These are phyloP conservation scores for Pseudomyrmex concolor DNA, from an alignment of 1,140 invertebrate species.

Conservation along the genomic window DNA sequence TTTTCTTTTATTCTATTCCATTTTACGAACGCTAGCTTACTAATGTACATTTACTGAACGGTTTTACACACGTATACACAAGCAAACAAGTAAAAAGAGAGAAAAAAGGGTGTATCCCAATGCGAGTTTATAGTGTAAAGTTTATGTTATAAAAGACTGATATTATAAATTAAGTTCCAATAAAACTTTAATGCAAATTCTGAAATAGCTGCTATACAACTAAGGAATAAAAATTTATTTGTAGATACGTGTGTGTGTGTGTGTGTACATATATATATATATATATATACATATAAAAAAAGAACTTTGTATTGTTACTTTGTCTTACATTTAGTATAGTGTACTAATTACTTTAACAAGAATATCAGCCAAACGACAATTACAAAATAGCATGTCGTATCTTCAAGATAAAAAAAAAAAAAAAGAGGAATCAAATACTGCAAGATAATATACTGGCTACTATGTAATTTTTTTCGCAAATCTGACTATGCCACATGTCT, in stretches of 20 bases:
- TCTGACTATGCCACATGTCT: conserved; percentile 65
- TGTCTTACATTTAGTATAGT: conserved; percentile 39
- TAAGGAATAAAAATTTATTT: conserved; percentile 34
- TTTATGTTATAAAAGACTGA: conserved; percentile 10
- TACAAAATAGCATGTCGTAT: conserved; percentile 38
- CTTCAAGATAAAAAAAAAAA: conserved; percentile 53
- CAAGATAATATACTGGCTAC: conserved; percentile 40
- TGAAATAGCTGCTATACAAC: neutral
- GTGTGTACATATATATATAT: neutral
- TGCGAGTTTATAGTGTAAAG: too few relatives aligned
- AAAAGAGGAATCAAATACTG: conserved; percentile 27
- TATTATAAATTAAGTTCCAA: conserved; percentile 3
- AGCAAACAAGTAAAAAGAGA: neutral
- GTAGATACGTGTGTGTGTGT: conserved; percentile 11
- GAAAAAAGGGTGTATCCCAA: too few relatives aligned
- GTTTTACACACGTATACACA: conserved; percentile 15
- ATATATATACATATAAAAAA: neutral
- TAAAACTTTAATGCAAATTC: neutral
- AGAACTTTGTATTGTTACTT: conserved; percentile 55
- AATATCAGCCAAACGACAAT: conserved; percentile 18
- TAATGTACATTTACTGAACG: conserved; percentile 25
- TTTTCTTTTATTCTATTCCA: too few relatives aligned
- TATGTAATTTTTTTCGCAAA: conserved; percentile 52
- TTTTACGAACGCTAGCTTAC: too few relatives aligned
- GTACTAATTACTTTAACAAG: conserved; percentile 53